A percentile compares a stretch with the other conserved stretches of the same genome.
These are phyloP conservation scores for Stichodactyla mertensii DNA, from an alignment of 64 coral and sea anemone genomes.

Conservation along the genomic window DNA sequence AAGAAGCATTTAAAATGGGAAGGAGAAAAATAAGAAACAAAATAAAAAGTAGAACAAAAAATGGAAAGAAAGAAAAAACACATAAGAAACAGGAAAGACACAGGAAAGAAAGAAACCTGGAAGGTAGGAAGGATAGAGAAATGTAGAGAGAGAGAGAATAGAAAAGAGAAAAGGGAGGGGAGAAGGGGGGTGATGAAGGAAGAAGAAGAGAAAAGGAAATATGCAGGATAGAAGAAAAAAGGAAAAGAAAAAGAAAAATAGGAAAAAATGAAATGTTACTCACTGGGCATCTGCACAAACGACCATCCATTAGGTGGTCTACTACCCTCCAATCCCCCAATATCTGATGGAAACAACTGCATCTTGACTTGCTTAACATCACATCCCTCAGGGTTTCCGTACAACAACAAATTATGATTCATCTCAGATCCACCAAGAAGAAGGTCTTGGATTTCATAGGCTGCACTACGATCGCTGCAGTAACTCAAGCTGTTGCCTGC, in stretches of 20 bases:
- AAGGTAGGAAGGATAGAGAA: not conserved
- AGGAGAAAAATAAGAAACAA: not conserved
- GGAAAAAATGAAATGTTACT: not conserved
- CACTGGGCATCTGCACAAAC: constrained; percentile 94
- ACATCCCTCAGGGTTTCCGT: constrained; percentile 52
- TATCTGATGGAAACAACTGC: constrained; percentile 62
- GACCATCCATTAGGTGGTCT: constrained; percentile 82
- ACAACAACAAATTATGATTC: constrained; percentile 59
- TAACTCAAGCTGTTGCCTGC: constrained; percentile 59
- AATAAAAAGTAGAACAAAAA: not conserved
- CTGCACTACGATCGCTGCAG: constrained; percentile 88
- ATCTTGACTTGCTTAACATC: constrained; percentile 52
- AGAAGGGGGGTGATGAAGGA: not conserved
- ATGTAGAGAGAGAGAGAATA: not conserved
- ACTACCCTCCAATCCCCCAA: constrained; percentile 76
- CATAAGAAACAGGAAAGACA: not conserved
- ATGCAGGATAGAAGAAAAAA: not conserved
- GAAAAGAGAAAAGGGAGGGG: too few species aligned
- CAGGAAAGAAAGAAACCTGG: not conserved
- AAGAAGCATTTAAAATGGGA: not conserved
- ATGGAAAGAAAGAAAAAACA: not conserved
- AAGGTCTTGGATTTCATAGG: constrained; percentile 62
- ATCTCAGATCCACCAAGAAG: constrained; percentile 53
- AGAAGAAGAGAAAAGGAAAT: not conserved
- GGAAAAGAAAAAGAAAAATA: not conserved